These are phyloP conservation scores for Cosmia pyralina DNA, from an alignment of 2,888 invertebrate genomes.

Conservation along the genomic window DNA sequence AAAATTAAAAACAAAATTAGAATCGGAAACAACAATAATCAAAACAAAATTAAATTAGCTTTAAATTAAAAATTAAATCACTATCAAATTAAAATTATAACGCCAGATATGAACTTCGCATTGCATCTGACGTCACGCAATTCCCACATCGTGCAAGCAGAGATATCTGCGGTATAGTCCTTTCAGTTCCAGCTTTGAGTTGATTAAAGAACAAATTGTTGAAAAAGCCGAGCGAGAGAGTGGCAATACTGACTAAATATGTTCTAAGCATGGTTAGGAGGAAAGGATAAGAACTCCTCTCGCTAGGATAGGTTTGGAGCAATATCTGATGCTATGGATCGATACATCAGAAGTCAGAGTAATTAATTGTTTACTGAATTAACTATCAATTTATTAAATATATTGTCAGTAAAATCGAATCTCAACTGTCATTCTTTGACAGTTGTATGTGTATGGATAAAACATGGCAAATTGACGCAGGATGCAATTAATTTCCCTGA, in stretches of 20 bases:
- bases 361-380: background rate
- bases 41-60: no score
- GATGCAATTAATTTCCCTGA: background rate
- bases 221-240: no score
- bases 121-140: background rate
- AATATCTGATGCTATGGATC: background rate
- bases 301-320: background rate
- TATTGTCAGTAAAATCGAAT: no score
- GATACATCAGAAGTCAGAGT: background rate
- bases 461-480: background rate
- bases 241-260: background rate
- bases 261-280: background rate
- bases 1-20: no score
- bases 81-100: no score
- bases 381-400: background rate
- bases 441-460: background rate
- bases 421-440: background rate
- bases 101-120: background rate
- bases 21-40: no score
- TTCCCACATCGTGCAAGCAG: no score
- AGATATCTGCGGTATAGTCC: background rate
- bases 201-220: background rate
- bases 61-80: no score
- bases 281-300: constrained; percentile 2
- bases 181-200: no score